Conservation (phyloP, 2,888 invertebrate genomes). For the Drosophila subsilvestris region DNA sequence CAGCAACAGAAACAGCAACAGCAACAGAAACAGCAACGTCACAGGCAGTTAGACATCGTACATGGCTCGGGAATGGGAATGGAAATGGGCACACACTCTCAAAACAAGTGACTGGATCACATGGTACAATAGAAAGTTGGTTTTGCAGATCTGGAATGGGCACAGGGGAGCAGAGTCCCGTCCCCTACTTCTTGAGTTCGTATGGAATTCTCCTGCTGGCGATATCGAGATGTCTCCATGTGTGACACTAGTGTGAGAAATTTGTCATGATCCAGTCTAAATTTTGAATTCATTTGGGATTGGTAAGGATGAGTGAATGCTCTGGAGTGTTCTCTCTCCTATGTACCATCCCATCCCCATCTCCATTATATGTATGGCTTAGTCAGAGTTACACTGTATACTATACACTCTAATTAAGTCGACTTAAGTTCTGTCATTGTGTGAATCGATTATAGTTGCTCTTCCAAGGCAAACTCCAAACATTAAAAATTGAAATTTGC, state of each 20-base stretch:
- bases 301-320: not conserved
- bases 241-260: conserved; percentile 43
- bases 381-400: no score
- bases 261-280: conserved; percentile 27
- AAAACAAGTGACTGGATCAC: conserved; percentile 62
- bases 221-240: not conserved
- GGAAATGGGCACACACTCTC: conserved; percentile 42
- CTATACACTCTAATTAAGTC: no score
- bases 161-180: conserved; percentile 22
- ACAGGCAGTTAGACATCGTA: conserved; percentile 43
- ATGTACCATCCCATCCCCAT: no score
- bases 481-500: not conserved
- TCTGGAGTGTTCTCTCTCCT: no score
- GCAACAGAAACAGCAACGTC: conserved; percentile 26
- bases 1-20: not conserved
- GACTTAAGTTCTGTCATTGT: not conserved
- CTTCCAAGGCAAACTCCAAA: not conserved
- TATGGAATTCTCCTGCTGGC: conserved; percentile 13
- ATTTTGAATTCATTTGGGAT: not conserved
- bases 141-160: conserved; percentile 39
- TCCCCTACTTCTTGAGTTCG: conserved; percentile 36
- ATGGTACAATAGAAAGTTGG: conserved; percentile 63
- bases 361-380: no score
- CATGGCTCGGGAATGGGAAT: conserved; percentile 19
- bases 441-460: not conserved